Evolutionary conservation across 2,888 invertebrate genomes (phyloP).

Genomic region (Drosophila aldrichi): DNA sequence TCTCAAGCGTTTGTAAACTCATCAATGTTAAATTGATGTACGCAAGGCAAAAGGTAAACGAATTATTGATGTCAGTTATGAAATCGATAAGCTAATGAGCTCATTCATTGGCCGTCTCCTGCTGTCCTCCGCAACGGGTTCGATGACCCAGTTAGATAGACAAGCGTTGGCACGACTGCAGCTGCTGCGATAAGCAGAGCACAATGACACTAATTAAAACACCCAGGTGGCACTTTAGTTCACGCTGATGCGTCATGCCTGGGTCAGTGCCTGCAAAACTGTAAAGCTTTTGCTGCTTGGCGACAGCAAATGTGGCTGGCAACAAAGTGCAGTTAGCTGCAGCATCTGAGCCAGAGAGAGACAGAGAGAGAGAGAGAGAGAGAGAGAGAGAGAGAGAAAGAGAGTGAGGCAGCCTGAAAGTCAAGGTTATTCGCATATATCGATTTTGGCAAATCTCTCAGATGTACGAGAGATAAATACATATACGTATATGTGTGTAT

Average conservation of each 20-base stretch:
- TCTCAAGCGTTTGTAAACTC: too few relatives aligned
- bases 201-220: conserved; percentile 55
- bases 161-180: conserved; percentile 43
- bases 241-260: conserved; percentile 43
- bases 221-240: conserved; percentile 44
- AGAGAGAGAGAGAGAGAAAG: neutral
- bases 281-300: conserved; percentile 40
- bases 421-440: conserved; percentile 65
- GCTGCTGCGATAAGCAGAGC: conserved; percentile 22
- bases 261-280: conserved; percentile 26
- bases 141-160: conserved; percentile 63
- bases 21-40: neutral
- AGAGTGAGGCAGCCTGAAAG: conserved; percentile 21
- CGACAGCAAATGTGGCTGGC: conserved; percentile 39
- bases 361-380: neutral
- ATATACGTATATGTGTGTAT: conserved; percentile 13
- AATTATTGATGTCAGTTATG: neutral
- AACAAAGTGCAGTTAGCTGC: conserved; percentile 53
- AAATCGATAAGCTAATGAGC: conserved; percentile 39
- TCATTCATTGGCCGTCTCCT: conserved; percentile 12
- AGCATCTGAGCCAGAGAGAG: conserved; percentile 29
- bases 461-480: conserved; percentile 8
- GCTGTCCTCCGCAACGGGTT: neutral
- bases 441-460: conserved; percentile 47
- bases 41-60: neutral